Evolutionary conservation across 2,888 invertebrate species (phyloP).

Genomic region (Philereme vetulata): DNA sequence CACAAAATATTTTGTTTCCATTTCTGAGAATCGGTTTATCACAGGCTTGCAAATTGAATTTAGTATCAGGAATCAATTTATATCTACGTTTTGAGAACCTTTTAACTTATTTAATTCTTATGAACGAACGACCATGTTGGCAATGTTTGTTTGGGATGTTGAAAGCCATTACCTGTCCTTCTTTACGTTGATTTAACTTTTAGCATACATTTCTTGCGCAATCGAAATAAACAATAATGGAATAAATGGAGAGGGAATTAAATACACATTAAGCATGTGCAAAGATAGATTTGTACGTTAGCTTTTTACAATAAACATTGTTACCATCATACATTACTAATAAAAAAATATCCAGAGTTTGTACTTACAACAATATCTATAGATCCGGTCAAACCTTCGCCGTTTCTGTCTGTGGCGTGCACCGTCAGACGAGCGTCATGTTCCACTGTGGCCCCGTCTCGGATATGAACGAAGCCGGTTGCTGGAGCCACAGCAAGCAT

Average conservation of each 20-base stretch:
- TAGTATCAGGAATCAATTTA: conserved; percentile 13
- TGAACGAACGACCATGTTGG: background rate
- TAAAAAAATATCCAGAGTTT: background rate
- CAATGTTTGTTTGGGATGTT: background rate
- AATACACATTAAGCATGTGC: no score
- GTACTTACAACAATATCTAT: conserved; percentile 66
- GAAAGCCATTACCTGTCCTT: background rate
- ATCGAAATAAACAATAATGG: background rate
- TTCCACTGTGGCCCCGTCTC: conserved; percentile 62
- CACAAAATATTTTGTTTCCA: background rate
- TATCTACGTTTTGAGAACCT: conserved; percentile 6
- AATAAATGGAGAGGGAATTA: no score
- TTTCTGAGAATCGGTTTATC: conserved; percentile 20
- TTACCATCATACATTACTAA: background rate
- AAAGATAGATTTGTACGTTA: no score
- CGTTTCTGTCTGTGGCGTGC: conserved; percentile 70
- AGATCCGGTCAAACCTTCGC: conserved; percentile 61
- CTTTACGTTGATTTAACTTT: background rate
- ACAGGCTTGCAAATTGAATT: conserved; percentile 15
- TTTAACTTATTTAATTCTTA: background rate
- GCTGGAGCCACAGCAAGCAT: conserved; percentile 81
- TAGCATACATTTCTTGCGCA: background rate
- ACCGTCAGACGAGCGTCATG: conserved; percentile 58
- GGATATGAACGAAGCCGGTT: conserved; percentile 84
- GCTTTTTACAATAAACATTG: no score